Percentiles rank a stretch among this genome's conserved stretches.
Evolutionary conservation across 2,113 vertebrate species (phyloP).

Genomic region (Galbula dea): DNA sequence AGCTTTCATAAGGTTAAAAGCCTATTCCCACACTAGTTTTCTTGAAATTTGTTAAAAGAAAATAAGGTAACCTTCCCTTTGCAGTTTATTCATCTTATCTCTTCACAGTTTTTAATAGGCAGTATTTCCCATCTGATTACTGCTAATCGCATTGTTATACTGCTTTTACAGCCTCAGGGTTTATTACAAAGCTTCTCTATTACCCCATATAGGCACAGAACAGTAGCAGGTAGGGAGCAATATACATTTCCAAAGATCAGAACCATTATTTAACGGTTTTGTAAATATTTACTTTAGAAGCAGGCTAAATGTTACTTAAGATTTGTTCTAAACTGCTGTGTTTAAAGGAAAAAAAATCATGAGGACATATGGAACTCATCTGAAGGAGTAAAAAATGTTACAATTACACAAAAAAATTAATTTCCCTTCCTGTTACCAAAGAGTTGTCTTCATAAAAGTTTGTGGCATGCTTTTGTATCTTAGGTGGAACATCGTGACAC

Average conservation of each 20-base stretch:
- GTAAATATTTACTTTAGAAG: conserved; percentile 69
- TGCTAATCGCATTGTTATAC: conserved; percentile 6
- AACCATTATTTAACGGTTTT: conserved; percentile 57
- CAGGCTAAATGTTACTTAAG: conserved; percentile 58
- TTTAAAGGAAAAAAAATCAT: conserved; percentile 55
- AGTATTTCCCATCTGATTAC: conserved; percentile 31
- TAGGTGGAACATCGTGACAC: conserved; percentile 50
- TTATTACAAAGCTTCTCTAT: conserved; percentile 4
- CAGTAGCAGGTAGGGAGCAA: conserved; percentile 62
- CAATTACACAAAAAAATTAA: conserved; percentile 62
- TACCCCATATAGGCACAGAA: conserved; percentile 12
- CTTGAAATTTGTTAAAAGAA: neutral
- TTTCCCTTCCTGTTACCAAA: conserved; percentile 55
- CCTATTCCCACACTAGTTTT: neutral
- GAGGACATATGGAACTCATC: conserved; percentile 70
- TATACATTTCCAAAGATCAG: conserved; percentile 43
- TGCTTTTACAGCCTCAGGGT: neutral
- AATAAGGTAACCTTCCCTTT: neutral
- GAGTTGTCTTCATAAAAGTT: conserved; percentile 19
- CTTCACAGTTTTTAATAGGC: conserved; percentile 10
- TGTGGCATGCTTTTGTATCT: conserved; percentile 33
- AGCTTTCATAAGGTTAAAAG: conserved; percentile 10
- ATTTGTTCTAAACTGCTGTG: conserved; percentile 58
- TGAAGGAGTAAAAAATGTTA: conserved; percentile 41
- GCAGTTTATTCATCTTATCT: conserved; percentile 9